Conservation (phyloP, 2,888 invertebrate species). For the Cheilosia urbana region DNA sequence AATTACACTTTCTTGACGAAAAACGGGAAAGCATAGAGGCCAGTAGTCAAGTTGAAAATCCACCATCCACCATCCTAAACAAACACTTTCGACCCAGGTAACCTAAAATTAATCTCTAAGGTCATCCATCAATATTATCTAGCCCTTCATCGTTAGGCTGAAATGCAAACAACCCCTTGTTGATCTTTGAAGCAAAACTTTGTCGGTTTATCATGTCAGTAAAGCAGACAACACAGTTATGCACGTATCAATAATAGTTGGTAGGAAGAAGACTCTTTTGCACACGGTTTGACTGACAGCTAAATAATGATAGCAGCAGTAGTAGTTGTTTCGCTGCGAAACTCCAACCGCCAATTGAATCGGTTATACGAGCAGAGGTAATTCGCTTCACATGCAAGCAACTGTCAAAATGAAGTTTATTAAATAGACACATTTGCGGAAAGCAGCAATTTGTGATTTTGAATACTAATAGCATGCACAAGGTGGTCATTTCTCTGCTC, state of each 20-base stretch:
- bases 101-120: slow-evolving; percentile 4
- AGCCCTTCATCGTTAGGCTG: background rate
- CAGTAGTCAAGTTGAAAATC: background rate
- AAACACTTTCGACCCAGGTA: slow-evolving; percentile 32
- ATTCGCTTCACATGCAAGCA: slow-evolving; percentile 35
- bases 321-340: background rate
- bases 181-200: slow-evolving; percentile 15
- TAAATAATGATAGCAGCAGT: slow-evolving; percentile 12
- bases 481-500: too few species aligned
- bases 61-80: slow-evolving; percentile 17
- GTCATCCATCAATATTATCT: slow-evolving; percentile 29
- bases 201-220: background rate
- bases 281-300: slow-evolving; percentile 21
- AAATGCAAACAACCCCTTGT: slow-evolving; percentile 27
- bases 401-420: slow-evolving; percentile 21
- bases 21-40: background rate
- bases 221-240: background rate
- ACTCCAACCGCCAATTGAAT: slow-evolving; percentile 8
- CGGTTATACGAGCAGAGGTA: background rate
- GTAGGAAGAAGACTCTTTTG: background rate
- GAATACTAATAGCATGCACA: too few species aligned
- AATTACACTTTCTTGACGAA: too few species aligned
- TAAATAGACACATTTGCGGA: background rate
- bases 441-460: too few species aligned
- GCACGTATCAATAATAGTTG: background rate